These are phyloP conservation scores for Halcyon chelicuti DNA, from an alignment of 2,797 vertebrate genomes.

Conservation along the genomic window DNA sequence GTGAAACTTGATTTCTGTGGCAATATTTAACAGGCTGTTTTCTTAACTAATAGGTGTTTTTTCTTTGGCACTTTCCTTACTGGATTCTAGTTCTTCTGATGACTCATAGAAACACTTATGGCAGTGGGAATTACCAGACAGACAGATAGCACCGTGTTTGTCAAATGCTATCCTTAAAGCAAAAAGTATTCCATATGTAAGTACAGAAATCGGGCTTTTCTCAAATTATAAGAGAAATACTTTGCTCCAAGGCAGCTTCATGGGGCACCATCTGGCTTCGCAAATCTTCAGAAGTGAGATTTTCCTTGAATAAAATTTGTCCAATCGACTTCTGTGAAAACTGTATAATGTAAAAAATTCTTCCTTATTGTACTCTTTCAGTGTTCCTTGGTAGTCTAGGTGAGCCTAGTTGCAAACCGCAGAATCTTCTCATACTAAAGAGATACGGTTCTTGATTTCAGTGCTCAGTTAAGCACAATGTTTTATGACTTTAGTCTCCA, in stretches of 20 bases:
- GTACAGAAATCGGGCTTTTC: neutral
- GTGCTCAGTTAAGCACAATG: neutral
- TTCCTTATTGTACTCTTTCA: neutral
- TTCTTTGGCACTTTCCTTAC: neutral
- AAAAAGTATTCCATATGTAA: constrained; percentile 32
- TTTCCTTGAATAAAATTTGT: constrained; percentile 12
- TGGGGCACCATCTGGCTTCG: constrained; percentile 48
- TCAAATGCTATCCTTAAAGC: constrained; percentile 4
- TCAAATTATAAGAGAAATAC: neutral
- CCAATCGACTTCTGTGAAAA: neutral
- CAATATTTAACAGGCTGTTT: neutral
- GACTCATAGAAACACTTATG: neutral
- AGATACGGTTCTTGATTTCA: neutral
- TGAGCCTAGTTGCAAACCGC: neutral
- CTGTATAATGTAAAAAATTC: neutral
- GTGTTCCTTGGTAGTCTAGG: neutral
- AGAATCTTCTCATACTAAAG: neutral
- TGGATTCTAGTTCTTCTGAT: neutral
- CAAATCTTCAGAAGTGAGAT: constrained; percentile 23
- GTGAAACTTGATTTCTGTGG: neutral
- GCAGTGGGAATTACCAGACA: neutral
- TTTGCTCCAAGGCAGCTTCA: constrained; percentile 21
- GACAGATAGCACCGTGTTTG: fast-evolving
- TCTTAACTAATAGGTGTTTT: neutral
- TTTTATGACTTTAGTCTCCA: neutral